Evolutionary conservation across 2,113 vertebrate genomes (phyloP).

Genomic region (Muntiacus muntjak): DNA sequence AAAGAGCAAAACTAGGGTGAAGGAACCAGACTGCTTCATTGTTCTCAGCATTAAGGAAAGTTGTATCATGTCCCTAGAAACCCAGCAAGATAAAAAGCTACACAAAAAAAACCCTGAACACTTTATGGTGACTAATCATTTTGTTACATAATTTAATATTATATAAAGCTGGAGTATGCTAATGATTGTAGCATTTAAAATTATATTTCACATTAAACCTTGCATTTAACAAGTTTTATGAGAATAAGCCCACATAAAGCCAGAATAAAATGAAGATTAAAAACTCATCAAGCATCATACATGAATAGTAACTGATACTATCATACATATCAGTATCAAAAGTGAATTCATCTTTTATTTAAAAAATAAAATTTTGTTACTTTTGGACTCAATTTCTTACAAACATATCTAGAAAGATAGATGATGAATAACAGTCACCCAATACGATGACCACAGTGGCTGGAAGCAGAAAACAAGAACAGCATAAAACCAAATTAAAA

Average conservation of each 20-base stretch:
- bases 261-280: neutral
- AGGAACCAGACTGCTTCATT: neutral
- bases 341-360: neutral
- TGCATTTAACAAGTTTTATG: neutral
- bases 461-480: neutral
- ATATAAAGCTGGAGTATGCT: neutral
- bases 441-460: neutral
- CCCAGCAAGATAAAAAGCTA: neutral
- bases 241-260: neutral
- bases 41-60: neutral
- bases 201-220: neutral
- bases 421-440: neutral
- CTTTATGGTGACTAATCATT: neutral
- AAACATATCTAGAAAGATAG: neutral
- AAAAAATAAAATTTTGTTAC: neutral
- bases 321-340: neutral
- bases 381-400: neutral
- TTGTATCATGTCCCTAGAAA: neutral
- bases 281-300: neutral
- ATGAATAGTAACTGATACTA: neutral
- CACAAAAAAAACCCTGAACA: neutral
- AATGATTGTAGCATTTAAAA: neutral
- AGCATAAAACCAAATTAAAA: neutral
- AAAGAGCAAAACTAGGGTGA: neutral
- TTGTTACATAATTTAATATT: neutral